Evolutionary conservation across 2,888 invertebrate species (phyloP).

Genomic region (Phoenoteleia sp.): DNA sequence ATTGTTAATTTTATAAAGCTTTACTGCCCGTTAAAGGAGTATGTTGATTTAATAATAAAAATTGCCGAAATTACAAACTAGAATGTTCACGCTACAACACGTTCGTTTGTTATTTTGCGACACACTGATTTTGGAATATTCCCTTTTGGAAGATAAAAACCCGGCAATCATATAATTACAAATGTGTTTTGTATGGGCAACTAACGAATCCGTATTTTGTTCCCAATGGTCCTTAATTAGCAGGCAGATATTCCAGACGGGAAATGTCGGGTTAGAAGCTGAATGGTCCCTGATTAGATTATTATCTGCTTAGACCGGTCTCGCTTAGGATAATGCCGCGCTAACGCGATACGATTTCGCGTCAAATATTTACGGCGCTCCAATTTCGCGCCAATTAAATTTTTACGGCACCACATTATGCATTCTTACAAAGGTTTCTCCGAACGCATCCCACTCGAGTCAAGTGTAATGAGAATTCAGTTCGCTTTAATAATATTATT

Average conservation of each 20-base stretch:
- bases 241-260: slow-evolving; percentile 57
- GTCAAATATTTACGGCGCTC: slow-evolving; percentile 53
- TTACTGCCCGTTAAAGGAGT: slow-evolving; percentile 25
- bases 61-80: slow-evolving; percentile 37
- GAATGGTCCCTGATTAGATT: slow-evolving; percentile 66
- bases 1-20: too few relatives aligned
- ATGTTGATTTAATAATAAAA: slow-evolving; percentile 46
- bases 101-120: slow-evolving; percentile 34
- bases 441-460: slow-evolving; percentile 42
- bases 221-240: slow-evolving; percentile 65
- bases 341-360: slow-evolving; percentile 36
- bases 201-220: slow-evolving; percentile 70
- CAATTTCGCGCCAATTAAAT: slow-evolving; percentile 58
- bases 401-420: slow-evolving; percentile 46
- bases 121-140: slow-evolving; percentile 30
- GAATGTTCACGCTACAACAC: slow-evolving; percentile 40
- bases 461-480: slow-evolving; percentile 58
- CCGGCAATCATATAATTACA: slow-evolving; percentile 63
- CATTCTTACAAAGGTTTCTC: slow-evolving; percentile 45
- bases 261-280: slow-evolving; percentile 60
- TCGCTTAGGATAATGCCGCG: slow-evolving; percentile 34
- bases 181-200: slow-evolving; percentile 45
- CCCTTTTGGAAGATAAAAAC: slow-evolving; percentile 57
- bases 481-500: slow-evolving; percentile 62
- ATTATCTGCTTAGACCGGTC: slow-evolving; percentile 55